Conservation (phyloP, 2,113 vertebrate species). For the Nothocercus julius region DNA sequence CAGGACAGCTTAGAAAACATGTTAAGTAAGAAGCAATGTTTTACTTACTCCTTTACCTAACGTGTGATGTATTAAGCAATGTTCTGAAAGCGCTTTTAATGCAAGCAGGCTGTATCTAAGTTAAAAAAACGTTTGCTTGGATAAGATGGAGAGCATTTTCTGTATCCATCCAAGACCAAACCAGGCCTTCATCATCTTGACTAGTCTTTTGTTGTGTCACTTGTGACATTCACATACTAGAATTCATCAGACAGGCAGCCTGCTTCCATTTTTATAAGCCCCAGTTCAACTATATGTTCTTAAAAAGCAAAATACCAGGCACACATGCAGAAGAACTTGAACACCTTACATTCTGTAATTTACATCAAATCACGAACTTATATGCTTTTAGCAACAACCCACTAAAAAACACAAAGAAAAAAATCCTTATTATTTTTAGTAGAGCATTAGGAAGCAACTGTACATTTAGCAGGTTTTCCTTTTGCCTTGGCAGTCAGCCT, state of each 20-base stretch:
- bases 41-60: background rate
- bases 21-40: background rate
- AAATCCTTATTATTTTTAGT: background rate
- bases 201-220: background rate
- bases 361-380: background rate
- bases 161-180: background rate
- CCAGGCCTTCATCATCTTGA: background rate
- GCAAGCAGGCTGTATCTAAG: background rate
- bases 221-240: background rate
- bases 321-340: background rate
- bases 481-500: background rate
- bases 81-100: background rate
- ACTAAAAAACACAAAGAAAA: no score
- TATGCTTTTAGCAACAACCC: background rate
- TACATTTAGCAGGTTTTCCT: background rate
- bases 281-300: background rate
- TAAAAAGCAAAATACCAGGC: background rate
- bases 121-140: background rate
- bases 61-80: background rate
- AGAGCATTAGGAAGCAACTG: background rate
- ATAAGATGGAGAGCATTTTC: background rate
- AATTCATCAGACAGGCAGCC: background rate
- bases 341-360: background rate
- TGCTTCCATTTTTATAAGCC: background rate
- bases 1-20: background rate